Evolutionary conservation across 64 coral and sea anemone genomes (phyloP), one percentile per base, ranked within the genome.

Genomic region (Actinia equina): DNA sequence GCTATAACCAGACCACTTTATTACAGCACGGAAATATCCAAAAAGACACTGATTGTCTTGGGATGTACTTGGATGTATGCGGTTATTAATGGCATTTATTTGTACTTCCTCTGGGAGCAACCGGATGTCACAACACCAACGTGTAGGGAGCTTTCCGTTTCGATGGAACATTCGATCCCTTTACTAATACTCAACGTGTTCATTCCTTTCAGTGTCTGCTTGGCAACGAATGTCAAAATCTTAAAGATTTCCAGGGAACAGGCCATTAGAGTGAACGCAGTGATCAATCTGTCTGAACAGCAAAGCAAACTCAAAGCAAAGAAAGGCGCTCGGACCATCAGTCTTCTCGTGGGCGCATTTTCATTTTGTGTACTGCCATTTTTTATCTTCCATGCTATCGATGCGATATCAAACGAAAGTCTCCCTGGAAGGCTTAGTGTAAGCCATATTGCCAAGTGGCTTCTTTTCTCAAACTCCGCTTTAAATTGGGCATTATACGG

Each of bases 401-500:
- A 89, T 57, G 77, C 77, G 0, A n/a, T 43, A 17, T 58, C 41
- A 52, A 67, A 54, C 6, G 88, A 89, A 37, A 19, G 23, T 51
- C 77, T 83, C 3, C 77, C 77, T 30, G 45, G 44, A 11, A 79
- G 79, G 27, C 42, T 42, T 15, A 23, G 67, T 41, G 42, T 60
- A n/a, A 89, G 88, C 41, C 77, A 89, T 46, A 27, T 89, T 25
- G 88, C 83, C 17, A 82, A 89, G 56, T 89, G 88, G 88, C 62
- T 89, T 19, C 64, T 63, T 43, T 89, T 82, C 45, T 22, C 62
- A 2, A 89, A 89, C 63, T 83, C 79, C 26, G 88, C 88, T 13
- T 83, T 55, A 16, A 83, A 89, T 62, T 89, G 88, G 88, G 88
- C 88, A 41, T 81, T 89, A 14, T 89, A 89, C 62, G 59, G 88